Evolutionary conservation across 2,113 vertebrate species (phyloP).

Genomic region (Python bivittatus): DNA sequence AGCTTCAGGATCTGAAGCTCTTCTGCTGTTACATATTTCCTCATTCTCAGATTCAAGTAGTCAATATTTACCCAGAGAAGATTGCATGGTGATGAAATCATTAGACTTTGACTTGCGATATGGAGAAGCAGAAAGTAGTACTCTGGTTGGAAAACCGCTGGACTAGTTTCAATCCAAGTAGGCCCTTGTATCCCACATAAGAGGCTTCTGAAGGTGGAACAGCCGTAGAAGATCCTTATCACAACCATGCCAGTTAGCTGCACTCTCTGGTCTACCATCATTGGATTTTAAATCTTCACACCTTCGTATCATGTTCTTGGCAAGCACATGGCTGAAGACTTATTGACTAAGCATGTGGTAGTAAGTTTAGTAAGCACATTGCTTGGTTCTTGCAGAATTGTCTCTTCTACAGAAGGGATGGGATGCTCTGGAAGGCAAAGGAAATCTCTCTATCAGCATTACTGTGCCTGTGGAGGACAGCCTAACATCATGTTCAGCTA

Average conservation of each 20-base stretch:
- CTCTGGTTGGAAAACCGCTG: not conserved
- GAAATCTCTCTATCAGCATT: not conserved
- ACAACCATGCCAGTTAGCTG: not conserved
- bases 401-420: not conserved
- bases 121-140: not conserved
- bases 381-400: not conserved
- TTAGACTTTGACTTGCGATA: not conserved
- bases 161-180: not conserved
- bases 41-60: not conserved
- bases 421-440: not conserved
- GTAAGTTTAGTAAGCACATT: not conserved
- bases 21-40: not conserved
- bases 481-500: not conserved
- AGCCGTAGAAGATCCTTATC: not conserved
- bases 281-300: not conserved
- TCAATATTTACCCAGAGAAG: not conserved
- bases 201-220: not conserved
- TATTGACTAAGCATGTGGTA: not conserved
- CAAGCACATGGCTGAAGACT: not conserved
- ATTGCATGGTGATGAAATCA: not conserved
- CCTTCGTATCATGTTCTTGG: no score
- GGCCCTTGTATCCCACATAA: not conserved
- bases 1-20: not conserved
- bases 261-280: not conserved
- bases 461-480: not conserved